Percentiles rank a stretch among this genome's conserved stretches.
Conservation (phyloP, 2,888 invertebrate species). For the Tenodera sinensis region DNA sequence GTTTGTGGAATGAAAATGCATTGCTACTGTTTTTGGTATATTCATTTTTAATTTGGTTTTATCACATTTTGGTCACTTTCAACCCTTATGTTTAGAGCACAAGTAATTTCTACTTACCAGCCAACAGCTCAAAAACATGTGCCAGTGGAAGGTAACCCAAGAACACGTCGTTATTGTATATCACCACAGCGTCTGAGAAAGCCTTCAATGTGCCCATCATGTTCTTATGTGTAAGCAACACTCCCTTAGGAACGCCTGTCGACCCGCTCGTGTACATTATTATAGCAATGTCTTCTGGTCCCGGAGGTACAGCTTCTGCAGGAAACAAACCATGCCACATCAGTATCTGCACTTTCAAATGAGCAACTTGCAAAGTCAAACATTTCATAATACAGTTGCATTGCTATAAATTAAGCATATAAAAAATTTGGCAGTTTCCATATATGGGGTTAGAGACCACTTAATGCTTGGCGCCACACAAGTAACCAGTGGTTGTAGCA, state of each 20-base stretch:
- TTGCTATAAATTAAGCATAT: too few species aligned
- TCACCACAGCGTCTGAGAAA: constrained; percentile 73
- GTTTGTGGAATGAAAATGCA: too few species aligned
- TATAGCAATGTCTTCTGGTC: constrained; percentile 79
- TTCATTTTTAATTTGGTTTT: too few species aligned
- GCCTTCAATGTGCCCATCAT: constrained; percentile 75
- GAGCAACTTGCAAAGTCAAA: too few species aligned
- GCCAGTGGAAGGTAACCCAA: constrained; percentile 96
- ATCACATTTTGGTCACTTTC: too few species aligned
- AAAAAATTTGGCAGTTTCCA: too few species aligned
- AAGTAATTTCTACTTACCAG: constrained; percentile 49
- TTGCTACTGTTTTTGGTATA: too few species aligned
- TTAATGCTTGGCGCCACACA: too few species aligned
- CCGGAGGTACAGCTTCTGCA: constrained; percentile 60
- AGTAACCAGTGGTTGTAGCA: too few species aligned
- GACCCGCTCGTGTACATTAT: constrained; percentile 99
- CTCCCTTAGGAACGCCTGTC: constrained; percentile 92
- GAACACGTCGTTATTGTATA: constrained; percentile 72
- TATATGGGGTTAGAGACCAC: too few species aligned
- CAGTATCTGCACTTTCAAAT: neutral
- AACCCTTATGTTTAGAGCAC: too few species aligned
- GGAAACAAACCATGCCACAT: constrained; percentile 30
- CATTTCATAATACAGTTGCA: too few species aligned
- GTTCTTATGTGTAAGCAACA: constrained; percentile 76
- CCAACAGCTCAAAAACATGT: constrained; percentile 92